These are phyloP conservation scores for Glaucopsyche alexis DNA, from an alignment of 2,888 invertebrate species.

Conservation along the genomic window DNA sequence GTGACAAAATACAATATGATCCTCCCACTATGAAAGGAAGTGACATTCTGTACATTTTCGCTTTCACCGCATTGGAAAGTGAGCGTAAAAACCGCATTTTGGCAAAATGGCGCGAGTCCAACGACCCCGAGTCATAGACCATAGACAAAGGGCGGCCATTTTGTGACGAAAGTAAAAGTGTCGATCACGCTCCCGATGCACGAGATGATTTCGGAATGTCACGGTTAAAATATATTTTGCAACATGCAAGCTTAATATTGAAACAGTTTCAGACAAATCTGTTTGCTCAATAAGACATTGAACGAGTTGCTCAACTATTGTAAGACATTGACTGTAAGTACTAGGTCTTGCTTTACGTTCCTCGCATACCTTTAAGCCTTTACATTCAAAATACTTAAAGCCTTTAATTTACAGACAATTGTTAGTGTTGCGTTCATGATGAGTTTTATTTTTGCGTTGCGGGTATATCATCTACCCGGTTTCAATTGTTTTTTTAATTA, in stretches of 20 bases:
- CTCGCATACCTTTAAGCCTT: background rate
- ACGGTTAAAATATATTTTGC: constrained; percentile 67
- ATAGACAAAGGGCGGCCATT: constrained; percentile 72
- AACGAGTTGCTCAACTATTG: constrained; percentile 38
- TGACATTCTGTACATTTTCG: constrained; percentile 77
- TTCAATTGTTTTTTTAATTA: too few relatives aligned
- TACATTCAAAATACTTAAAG: background rate
- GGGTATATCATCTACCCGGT: too few relatives aligned
- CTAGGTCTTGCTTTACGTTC: background rate
- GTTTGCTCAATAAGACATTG: constrained; percentile 51
- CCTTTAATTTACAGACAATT: background rate
- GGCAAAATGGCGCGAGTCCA: constrained; percentile 71
- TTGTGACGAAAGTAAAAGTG: constrained; percentile 73
- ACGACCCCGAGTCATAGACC: constrained; percentile 68
- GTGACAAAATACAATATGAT: constrained; percentile 50
- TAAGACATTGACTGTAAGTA: constrained; percentile 29
- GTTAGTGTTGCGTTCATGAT: background rate
- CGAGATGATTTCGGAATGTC: constrained; percentile 77
- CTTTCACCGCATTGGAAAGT: constrained; percentile 80
- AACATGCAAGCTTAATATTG: constrained; percentile 50
- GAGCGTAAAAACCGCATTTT: constrained; percentile 78
- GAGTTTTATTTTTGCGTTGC: background rate
- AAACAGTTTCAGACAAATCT: constrained; percentile 44
- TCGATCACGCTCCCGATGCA: constrained; percentile 60
- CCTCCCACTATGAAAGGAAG: constrained; percentile 78